Evolutionary conservation across 2,113 vertebrate genomes (phyloP).

Genomic region (Donacobius atricapilla): DNA sequence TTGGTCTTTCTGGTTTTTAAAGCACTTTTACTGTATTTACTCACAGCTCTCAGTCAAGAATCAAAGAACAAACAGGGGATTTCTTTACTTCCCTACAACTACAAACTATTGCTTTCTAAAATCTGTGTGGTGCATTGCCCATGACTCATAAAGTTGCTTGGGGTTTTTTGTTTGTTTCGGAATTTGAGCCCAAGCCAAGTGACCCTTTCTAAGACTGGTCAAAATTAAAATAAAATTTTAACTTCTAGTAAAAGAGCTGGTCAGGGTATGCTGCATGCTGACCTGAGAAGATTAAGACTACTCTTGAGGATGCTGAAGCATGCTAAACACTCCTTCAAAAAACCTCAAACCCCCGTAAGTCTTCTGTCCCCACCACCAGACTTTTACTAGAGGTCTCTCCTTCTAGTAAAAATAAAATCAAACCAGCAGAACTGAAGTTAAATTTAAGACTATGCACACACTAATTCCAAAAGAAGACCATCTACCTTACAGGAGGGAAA

Average conservation of each 20-base stretch:
- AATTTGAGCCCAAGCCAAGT: not conserved
- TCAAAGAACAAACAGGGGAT: not conserved
- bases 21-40: not conserved
- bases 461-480: not conserved
- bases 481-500: not conserved
- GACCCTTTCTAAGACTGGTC: not conserved
- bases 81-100: constrained; percentile 45
- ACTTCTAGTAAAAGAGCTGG: not conserved
- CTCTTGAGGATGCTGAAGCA: not conserved
- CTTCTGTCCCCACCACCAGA: not conserved
- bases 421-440: not conserved
- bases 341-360: not conserved
- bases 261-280: not conserved
- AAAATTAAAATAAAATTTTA: not conserved
- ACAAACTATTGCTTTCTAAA: not conserved
- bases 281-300: not conserved
- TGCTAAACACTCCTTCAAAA: not conserved
- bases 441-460: not conserved
- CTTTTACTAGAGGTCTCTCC: too few relatives aligned
- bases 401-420: not conserved
- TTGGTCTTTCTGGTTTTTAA: not conserved
- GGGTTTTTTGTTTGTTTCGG: not conserved
- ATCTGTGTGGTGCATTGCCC: not conserved
- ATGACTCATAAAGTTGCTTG: not conserved
- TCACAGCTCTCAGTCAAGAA: not conserved